These are phyloP conservation scores for Neotoma lepida DNA, from an alignment of 2,113 vertebrate species.

Conservation along the genomic window DNA sequence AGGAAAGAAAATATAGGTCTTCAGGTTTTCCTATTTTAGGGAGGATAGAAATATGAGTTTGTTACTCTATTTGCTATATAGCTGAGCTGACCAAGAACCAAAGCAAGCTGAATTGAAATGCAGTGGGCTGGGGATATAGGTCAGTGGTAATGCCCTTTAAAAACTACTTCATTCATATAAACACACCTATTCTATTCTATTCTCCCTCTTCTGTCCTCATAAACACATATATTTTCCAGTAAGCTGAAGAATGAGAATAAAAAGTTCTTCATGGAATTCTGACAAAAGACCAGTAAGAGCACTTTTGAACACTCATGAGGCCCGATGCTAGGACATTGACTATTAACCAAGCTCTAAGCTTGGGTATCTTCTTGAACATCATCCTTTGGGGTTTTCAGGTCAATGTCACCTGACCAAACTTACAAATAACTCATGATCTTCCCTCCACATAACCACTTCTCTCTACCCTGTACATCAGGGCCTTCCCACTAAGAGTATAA, in stretches of 20 bases:
- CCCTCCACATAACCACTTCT: background rate
- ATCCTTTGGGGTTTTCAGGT: background rate
- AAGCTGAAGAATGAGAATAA: background rate
- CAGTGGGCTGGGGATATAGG: background rate
- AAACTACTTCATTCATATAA: background rate
- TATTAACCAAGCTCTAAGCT: background rate
- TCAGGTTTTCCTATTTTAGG: background rate
- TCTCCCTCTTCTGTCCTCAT: background rate
- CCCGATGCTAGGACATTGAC: background rate
- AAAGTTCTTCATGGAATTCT: background rate
- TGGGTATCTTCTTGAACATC: too few species aligned
- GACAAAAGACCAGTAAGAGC: background rate
- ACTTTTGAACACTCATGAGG: background rate
- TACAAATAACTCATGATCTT: background rate
- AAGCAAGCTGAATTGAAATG: background rate
- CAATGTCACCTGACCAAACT: background rate
- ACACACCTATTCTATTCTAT: background rate
- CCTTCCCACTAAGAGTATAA: background rate
- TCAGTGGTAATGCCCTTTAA: background rate
- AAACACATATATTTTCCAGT: background rate
- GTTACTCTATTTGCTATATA: background rate
- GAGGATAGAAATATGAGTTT: background rate
- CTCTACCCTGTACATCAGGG: background rate
- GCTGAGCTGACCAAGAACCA: background rate
- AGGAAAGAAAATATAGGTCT: background rate